Conservation (phyloP, 2,888 invertebrate species). For the Pasiphila rectangulata region DNA sequence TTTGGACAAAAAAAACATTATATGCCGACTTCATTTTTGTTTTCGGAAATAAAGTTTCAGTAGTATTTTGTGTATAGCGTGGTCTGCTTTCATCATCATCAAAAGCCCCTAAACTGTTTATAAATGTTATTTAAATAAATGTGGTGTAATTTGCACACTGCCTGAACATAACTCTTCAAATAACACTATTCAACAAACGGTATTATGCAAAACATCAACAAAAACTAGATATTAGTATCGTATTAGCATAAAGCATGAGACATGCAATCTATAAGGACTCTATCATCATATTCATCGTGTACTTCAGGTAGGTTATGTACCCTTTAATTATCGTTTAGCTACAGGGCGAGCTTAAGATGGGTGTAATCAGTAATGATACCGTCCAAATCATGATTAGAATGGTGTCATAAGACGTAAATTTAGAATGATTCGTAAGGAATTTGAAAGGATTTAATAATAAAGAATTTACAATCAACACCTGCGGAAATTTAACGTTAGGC, state of each 20-base stretch:
- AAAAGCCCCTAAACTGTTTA: no score
- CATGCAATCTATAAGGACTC: slow-evolving; percentile 21
- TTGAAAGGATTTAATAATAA: neutral
- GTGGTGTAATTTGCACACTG: neutral
- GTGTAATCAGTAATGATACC: slow-evolving; percentile 35
- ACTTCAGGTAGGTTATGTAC: slow-evolving; percentile 3
- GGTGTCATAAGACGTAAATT: slow-evolving; percentile 13
- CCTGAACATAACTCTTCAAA: neutral
- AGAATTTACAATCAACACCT: neutral
- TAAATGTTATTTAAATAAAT: no score
- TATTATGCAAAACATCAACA: slow-evolving; percentile 5
- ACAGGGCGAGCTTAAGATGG: slow-evolving; percentile 27
- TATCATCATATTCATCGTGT: neutral
- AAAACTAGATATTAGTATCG: slow-evolving; percentile 8
- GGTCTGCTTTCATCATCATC: no score
- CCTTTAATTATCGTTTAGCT: slow-evolving; percentile 29
- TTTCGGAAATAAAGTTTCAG: no score
- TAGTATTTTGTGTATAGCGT: no score
- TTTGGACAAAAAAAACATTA: no score
- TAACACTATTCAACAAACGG: slow-evolving; percentile 4
- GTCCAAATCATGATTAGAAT: slow-evolving; percentile 31
- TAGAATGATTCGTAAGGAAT: slow-evolving; percentile 6
- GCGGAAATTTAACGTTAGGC: neutral
- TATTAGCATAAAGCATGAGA: slow-evolving; percentile 18
- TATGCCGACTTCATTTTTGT: no score